Evolutionary conservation across 1,140 invertebrate genomes (phyloP).

Genomic region (Panagrolaimus sp.): DNA sequence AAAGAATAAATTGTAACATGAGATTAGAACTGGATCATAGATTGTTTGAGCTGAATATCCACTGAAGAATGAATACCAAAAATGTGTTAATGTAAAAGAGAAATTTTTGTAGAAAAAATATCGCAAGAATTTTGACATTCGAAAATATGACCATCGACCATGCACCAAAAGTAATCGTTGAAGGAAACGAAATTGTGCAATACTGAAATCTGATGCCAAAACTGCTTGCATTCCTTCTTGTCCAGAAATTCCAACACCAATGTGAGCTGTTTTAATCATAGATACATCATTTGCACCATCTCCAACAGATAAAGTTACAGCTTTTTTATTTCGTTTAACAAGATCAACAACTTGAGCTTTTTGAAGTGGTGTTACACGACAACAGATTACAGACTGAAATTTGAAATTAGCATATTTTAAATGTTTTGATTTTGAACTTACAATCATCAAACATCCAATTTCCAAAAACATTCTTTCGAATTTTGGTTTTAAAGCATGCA

Average conservation of each 20-base stretch:
- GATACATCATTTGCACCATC: conserved; percentile 99
- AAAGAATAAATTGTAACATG: conserved; percentile 95
- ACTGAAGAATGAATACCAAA: conserved; percentile 99
- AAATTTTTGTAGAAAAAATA: conserved; percentile 99
- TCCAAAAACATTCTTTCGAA: conserved; percentile 76
- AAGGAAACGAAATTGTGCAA: conserved; percentile 92
- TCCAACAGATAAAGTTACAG: conserved; percentile 87
- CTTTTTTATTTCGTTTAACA: conserved; percentile 81
- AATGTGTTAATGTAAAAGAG: conserved; percentile 95
- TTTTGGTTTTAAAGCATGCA: conserved; percentile 82
- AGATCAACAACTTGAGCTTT: conserved; percentile 95
- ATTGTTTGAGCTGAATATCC: conserved; percentile 98
- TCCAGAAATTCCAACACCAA: conserved; percentile 68
- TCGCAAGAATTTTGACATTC: conserved; percentile 94
- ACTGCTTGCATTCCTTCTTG: conserved; percentile 98
- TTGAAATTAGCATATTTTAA: conserved; percentile 29
- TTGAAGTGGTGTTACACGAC: conserved; percentile 90
- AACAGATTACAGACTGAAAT: conserved; percentile 79
- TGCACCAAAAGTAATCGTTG: conserved; percentile 91
- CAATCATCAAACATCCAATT: conserved; percentile 65
- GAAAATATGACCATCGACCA: conserved; percentile 84
- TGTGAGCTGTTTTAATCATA: conserved; percentile 99
- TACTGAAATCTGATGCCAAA: conserved; percentile 75
- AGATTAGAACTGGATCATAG: conserved; percentile 95
- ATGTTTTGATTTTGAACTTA: conserved; percentile 63